Base-by-base conservation (phyloP, 2,797 vertebrate species). In the Staurois parvus region DNA sequence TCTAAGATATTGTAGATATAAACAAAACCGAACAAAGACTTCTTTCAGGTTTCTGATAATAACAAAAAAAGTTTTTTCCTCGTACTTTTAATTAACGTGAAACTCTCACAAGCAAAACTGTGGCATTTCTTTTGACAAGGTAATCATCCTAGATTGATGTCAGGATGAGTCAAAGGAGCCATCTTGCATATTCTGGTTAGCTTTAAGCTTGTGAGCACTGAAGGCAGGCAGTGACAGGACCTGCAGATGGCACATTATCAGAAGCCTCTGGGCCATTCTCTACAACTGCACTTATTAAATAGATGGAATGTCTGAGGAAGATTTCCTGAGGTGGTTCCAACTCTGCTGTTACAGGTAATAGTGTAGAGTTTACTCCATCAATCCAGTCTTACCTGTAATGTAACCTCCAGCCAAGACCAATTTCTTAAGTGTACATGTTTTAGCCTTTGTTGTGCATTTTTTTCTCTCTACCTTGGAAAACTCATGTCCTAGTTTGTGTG, bases 221-320 rank as follows among this genome's bases (percentile, higher is more conserved):
- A 87, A 88, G 88, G 56, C 92, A 94, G 88, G 92, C 88, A 88
- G 76, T 80, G 89, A 93, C 93, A 92, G 6, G 90, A 92, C 88
- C 88, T 85, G 30, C 78, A 88, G 62, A 90, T 90, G 90, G 88
- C 86, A 88, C 87, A 88, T 90, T 88, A 85, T 86, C 62, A 17
- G 84, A 64, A 88, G 87, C 86, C 91, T 89, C 83, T 89, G 85
- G 91, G 92, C 92, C 88, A 67, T 85, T 78, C 84, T 92, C 80
- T 84, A 88, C 88, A 92, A 88, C 26, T 82, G 68, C 76, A 88
- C 75, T 88, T 88, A 87, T 84, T 89, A 88, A 91, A 90, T 81
- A 89, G 32, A 83, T 92, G 91, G 88, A 90, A 90, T 87, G 78
- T 83, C 66, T 90, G 92, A 84, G 67, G 70, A 67, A 75, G 81